Evolutionary conservation across 35 echinoderm and acorn worm genomes (phyloP).

Genomic region (Diadema setosum): DNA sequence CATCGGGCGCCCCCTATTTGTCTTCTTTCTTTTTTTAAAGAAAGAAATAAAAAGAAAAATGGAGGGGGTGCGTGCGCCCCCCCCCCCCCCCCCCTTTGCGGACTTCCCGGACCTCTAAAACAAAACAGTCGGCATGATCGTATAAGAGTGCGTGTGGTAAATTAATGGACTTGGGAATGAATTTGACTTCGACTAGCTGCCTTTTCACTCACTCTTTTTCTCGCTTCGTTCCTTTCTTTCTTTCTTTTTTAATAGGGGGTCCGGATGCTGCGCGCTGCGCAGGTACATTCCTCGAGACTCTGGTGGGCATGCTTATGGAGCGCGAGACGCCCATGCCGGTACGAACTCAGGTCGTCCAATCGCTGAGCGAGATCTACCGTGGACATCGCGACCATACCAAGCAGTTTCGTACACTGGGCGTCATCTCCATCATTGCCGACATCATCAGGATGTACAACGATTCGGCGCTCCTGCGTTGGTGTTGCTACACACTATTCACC

Average conservation of each 20-base stretch:
- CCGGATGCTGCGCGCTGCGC: constrained; percentile 71
- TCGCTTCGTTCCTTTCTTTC: neutral
- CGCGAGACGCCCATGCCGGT: constrained; percentile 17
- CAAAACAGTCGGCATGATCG: no score
- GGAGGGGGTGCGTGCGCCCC: no score
- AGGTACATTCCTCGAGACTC: constrained; percentile 34
- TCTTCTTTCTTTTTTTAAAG: no score
- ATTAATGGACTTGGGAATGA: no score
- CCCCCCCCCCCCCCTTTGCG: no score
- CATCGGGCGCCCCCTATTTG: no score
- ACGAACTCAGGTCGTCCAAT: constrained; percentile 51
- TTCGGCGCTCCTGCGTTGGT: constrained; percentile 48
- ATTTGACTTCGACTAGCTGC: no score
- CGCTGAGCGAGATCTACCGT: constrained; percentile 69
- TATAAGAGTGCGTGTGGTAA: no score
- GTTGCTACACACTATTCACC: constrained; percentile 62
- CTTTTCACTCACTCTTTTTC: neutral
- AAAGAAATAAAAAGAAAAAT: no score
- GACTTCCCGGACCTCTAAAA: no score
- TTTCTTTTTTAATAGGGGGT: constrained; percentile 39
- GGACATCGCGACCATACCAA: constrained; percentile 58
- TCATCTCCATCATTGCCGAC: neutral
- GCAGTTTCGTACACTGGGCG: neutral
- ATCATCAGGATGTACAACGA: neutral
- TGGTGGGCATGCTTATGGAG: constrained; percentile 28